Percentiles rank a stretch among this genome's conserved stretches.
Evolutionary conservation across 2,113 vertebrate genomes (phyloP).

Genomic region (Chaetops frenatus): DNA sequence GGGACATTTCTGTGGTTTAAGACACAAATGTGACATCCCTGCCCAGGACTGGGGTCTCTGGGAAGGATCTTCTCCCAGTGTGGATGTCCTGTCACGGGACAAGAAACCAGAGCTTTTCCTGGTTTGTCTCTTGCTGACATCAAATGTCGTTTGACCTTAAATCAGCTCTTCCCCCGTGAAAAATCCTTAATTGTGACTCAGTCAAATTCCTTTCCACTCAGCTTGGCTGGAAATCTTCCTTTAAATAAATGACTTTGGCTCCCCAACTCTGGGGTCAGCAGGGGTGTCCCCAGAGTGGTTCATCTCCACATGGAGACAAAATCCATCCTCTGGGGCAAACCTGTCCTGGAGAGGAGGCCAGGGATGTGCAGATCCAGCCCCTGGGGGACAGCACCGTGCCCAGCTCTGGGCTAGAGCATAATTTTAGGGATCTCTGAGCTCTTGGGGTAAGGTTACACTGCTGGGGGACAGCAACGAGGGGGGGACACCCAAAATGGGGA

Average conservation of each 20-base stretch:
- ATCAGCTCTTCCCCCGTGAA: not conserved
- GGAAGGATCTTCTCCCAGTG: rapidly evolving
- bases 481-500: not conserved
- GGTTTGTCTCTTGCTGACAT: not conserved
- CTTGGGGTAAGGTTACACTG: not conserved
- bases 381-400: not conserved
- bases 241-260: not conserved
- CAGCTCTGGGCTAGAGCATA: not conserved
- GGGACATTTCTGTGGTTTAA: not conserved
- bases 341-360: not conserved
- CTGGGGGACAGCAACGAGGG: not conserved
- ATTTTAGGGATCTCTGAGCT: not conserved
- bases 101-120: not conserved
- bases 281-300: rapidly evolving
- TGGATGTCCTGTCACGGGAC: not conserved
- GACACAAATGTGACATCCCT: not conserved
- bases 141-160: not conserved
- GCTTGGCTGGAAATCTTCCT: not conserved
- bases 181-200: not conserved
- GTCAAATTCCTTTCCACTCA: not conserved
- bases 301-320: not conserved
- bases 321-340: not conserved
- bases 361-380: not conserved
- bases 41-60: not conserved
- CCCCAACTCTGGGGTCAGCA: not conserved